phyloP scores from a whole-genome alignment of 2,888 invertebrate species.

The Sturmia bella region DNA sequence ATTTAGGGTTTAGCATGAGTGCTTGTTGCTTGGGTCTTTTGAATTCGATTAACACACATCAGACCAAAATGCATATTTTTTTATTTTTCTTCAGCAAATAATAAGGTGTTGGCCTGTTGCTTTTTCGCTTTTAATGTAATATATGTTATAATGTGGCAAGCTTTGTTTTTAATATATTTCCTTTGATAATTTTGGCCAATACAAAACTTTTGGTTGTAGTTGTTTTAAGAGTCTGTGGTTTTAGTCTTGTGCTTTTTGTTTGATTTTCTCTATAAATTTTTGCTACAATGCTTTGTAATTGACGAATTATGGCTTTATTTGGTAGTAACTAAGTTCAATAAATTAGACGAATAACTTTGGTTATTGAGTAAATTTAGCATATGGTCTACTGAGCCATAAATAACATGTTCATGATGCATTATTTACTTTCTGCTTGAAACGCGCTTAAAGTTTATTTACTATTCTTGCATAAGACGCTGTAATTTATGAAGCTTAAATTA shows the following conservation, averaged over 20 bases:
- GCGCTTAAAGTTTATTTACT: neutral
- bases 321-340: neutral
- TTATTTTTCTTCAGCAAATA: slow-evolving; percentile 4
- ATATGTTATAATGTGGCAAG: slow-evolving; percentile 40
- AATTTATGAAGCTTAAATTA: too few species aligned
- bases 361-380: slow-evolving; percentile 1
- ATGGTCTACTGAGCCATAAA: neutral
- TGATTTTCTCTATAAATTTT: slow-evolving; percentile 2
- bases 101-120: slow-evolving; percentile 62
- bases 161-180: slow-evolving; percentile 29
- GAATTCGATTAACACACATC: slow-evolving; percentile 23
- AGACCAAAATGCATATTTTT: neutral
- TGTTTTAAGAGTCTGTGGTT: slow-evolving; percentile 41
- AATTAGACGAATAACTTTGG: neutral
- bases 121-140: slow-evolving; percentile 34
- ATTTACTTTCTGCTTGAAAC: neutral
- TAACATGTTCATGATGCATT: neutral
- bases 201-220: neutral
- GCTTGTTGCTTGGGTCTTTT: slow-evolving; percentile 49
- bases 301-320: slow-evolving; percentile 13
- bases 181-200: too few species aligned
- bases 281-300: slow-evolving; percentile 6
- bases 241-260: slow-evolving; percentile 47
- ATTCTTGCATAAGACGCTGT: too few species aligned
- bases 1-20: slow-evolving; percentile 36